Evolutionary conservation across 1,140 invertebrate species (phyloP), one percentile per base, ranked within the genome.

Genomic region (Drosophila novamexicana): DNA sequence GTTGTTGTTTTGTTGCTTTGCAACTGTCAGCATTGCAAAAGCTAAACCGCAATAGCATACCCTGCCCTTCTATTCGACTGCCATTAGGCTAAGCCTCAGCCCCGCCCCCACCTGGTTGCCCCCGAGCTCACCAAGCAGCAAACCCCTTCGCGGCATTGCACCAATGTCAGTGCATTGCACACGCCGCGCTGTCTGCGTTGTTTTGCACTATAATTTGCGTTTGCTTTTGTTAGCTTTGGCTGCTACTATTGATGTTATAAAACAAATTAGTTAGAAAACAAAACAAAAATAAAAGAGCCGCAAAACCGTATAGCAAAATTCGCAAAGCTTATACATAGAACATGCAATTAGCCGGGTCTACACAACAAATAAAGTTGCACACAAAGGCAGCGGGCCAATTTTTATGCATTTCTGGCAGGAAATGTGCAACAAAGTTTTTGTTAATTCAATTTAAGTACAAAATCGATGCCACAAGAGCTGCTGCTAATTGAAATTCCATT

Each of bases 261-360:
- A 86, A 86, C 83, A 88, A 86, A 86, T 86, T 86, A 88, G 83
- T 77, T 77, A 67, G 79, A 77, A 88, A 71, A 73, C 63, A 74
- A 77, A 79, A 80, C 42, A 61, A 59, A 34, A 58, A 57, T 57
- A 58, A 72, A 58, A 67, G 45, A 72, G 49, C 44, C 32, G 29
- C 34, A 42, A 65, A 71, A 49, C 39, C 53, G 49, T 61, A 67
- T 61, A 79, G 66, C 68, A 47, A 57, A 79, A 81, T 81, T 78
- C 77, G 74, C 76, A 75, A 66, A 84, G 74, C 50, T 78, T 81
- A 69, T 80, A 63, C 69, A 70, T 74, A 77, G 76, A 64, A 72
- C 64, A 78, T 88, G 83, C 84, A 86, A 86, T 86, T 86, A 86
- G 83, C 79, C 77, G 68, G 78, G 58, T 69, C 75, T 62, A 84